phyloP scores from a whole-genome alignment of 2,113 vertebrate genomes.

The Cercocebus atys region DNA sequence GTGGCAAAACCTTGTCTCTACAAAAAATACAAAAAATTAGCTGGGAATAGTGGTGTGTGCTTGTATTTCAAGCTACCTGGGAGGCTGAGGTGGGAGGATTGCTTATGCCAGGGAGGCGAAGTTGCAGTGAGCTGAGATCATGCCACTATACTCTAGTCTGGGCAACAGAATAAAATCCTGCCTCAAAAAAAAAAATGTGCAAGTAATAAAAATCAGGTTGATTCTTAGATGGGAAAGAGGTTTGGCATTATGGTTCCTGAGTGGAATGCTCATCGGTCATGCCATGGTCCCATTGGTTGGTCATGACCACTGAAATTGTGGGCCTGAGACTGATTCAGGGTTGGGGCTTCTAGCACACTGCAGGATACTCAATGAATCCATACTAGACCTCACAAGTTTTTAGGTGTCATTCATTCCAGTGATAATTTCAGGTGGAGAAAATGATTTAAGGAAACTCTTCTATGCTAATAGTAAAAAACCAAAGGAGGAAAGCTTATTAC shows the following conservation, averaged over 20 bases:
- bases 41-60: no score
- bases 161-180: no score
- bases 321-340: not conserved
- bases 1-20: no score
- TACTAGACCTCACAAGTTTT: not conserved
- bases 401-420: not conserved
- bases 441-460: not conserved
- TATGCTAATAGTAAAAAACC: not conserved
- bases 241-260: not conserved
- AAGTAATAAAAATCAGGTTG: not conserved
- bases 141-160: no score
- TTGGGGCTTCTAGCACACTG: not conserved
- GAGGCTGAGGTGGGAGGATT: no score
- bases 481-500: not conserved
- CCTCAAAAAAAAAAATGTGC: not conserved
- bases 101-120: no score
- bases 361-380: not conserved
- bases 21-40: no score
- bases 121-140: no score
- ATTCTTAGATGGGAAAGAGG: not conserved
- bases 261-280: not conserved
- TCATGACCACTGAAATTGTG: not conserved
- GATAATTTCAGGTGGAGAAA: not conserved
- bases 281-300: fast-evolving
- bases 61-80: no score